Percentiles rank a stretch among this genome's conserved stretches.
These are phyloP conservation scores for Pica pica DNA, from an alignment of 2,113 vertebrate genomes.

Conservation along the genomic window DNA sequence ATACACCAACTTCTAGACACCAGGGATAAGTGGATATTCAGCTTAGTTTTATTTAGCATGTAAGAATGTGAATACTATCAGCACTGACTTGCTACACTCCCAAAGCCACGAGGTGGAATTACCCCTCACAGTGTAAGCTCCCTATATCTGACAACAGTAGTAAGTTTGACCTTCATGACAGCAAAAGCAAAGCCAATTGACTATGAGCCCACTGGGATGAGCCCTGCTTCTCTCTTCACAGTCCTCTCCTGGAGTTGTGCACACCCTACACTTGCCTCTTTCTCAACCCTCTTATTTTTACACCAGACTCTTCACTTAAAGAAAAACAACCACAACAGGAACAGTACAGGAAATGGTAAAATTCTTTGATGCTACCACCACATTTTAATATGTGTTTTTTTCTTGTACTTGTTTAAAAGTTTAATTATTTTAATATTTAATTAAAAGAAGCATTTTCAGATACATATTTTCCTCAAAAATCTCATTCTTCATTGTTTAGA, in stretches of 20 bases:
- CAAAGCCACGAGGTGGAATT: not conserved
- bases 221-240: not conserved
- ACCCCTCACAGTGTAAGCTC: not conserved
- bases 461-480: not conserved
- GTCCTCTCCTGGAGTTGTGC: not conserved
- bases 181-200: not conserved
- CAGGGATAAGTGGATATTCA: not conserved
- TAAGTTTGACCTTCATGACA: not conserved
- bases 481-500: not conserved
- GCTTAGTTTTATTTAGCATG: not conserved
- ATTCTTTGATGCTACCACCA: not conserved
- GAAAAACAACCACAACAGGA: constrained; percentile 42
- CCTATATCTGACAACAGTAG: not conserved
- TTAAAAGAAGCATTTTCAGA: not conserved
- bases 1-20: not conserved
- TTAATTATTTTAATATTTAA: not conserved
- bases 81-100: not conserved
- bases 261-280: not conserved
- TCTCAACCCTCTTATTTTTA: not conserved
- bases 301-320: not conserved
- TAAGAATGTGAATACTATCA: not conserved
- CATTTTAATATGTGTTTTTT: not conserved
- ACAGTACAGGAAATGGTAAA: constrained; percentile 1
- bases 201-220: not conserved
- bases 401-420: not conserved